A percentile compares a stretch with the other conserved stretches of the same genome.
Conservation (phyloP, 64 coral and sea anemone genomes). For the Hydrozoanthus tunicans region DNA sequence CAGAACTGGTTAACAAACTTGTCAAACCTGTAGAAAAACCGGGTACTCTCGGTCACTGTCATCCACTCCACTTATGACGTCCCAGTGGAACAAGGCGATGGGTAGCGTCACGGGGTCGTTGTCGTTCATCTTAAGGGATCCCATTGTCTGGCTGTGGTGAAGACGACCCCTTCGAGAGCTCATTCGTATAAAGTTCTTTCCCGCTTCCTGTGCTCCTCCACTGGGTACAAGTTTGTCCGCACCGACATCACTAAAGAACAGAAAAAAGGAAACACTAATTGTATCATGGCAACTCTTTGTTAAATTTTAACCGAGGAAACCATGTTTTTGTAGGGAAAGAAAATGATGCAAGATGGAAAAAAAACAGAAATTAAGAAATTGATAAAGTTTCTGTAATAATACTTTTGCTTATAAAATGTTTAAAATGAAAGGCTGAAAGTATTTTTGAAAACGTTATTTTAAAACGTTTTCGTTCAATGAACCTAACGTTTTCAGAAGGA, state of each 20-base stretch:
- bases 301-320: not conserved
- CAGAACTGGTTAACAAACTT: not conserved
- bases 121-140: slow-evolving; percentile 81
- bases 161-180: slow-evolving; percentile 73
- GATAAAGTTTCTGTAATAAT: too few species aligned
- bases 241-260: not conserved
- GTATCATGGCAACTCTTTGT: not conserved
- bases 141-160: slow-evolving; percentile 63
- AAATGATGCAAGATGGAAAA: too few species aligned
- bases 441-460: too few species aligned
- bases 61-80: slow-evolving; percentile 79
- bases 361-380: too few species aligned
- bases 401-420: too few species aligned
- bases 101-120: slow-evolving; percentile 82
- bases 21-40: slow-evolving; percentile 70
- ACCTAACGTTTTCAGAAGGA: too few species aligned
- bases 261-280: not conserved
- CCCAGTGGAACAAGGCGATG: slow-evolving; percentile 91
- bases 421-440: too few species aligned
- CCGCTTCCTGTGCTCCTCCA: slow-evolving; percentile 38
- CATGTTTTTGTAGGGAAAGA: too few species aligned
- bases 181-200: slow-evolving; percentile 78
- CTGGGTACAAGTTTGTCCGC: slow-evolving; percentile 6
- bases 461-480: too few species aligned
- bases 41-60: slow-evolving; percentile 86